Evolutionary conservation across 2,888 invertebrate genomes (phyloP), one percentile per base, ranked within the genome.

Genomic region (Amblyjoppa proteus): DNA sequence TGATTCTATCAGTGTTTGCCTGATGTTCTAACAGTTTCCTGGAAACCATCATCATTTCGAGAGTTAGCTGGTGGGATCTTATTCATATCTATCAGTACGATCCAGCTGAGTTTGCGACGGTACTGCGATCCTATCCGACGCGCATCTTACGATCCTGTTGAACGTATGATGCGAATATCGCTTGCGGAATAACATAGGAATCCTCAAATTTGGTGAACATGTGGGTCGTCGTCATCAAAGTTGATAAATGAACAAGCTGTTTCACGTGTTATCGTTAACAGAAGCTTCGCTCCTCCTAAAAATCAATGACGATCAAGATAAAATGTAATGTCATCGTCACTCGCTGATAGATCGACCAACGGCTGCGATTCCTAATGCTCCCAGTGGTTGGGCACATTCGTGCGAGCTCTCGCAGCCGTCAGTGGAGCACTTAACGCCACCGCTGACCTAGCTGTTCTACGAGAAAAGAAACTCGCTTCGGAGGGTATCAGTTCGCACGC

Each of bases 401-500:
- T 13, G n/a, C 64, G 16, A 16, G 13, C 38, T 16, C 38, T 25
- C 11, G 28, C 38, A 2, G 34, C 16, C 38, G 28, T 64, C 38
- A 9, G 64, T 4, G n/a, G n/a, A 38, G 64, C 64, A 64, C 38
- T 64, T 64, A 38, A 34, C 20, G n/a, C 38, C 38, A 28, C n/a
- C 9, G 34, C 34, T 56, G 34, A 28, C 16, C 20, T 49, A 20
- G 64, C 34, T 20, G 2, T 51, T 41, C 20, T 20, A n/a, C 69
- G 31, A 28, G 56, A 45, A 34, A n/a, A 53, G n/a, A n/a, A 6
- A 25, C 13, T 6, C 41, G 13, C 45, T 69, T 45, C 49, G 11
- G 28, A 5, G 11, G 69, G 49, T 66, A 66, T 66, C 76, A 64
- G 68, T 71, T 34, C 56, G 56, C 56, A 70, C 79, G 79, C 74